Evolutionary conservation across 2,888 invertebrate genomes (phyloP).

Genomic region (Melitaea athalia): DNA sequence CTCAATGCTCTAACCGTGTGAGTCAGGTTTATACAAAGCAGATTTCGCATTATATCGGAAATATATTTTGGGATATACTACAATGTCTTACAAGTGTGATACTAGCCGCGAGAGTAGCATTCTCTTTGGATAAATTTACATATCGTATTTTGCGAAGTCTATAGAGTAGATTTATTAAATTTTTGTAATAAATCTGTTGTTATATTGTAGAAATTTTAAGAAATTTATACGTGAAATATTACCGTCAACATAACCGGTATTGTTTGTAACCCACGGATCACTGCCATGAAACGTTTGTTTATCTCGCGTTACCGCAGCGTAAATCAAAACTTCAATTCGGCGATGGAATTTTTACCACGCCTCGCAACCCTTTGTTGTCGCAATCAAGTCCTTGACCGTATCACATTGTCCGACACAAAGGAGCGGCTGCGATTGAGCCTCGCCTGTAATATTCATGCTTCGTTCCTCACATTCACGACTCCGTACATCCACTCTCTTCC

Average conservation of each 20-base stretch:
- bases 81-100: slow-evolving; percentile 5
- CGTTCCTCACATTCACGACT: slow-evolving; percentile 72
- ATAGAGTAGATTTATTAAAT: neutral
- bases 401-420: slow-evolving; percentile 68
- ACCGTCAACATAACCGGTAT: neutral
- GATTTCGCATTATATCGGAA: slow-evolving; percentile 36
- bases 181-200: neutral
- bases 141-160: neutral
- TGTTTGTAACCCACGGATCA: too few relatives aligned
- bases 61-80: slow-evolving; percentile 15
- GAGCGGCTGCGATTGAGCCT: slow-evolving; percentile 73
- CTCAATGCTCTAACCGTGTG: slow-evolving; percentile 65
- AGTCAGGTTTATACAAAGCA: slow-evolving; percentile 48
- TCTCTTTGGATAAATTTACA: neutral
- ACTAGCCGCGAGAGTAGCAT: slow-evolving; percentile 2
- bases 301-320: slow-evolving; percentile 11
- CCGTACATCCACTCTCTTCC: slow-evolving; percentile 74
- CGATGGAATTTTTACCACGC: slow-evolving; percentile 39
- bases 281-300: neutral
- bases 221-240: too few relatives aligned
- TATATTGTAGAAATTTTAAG: neutral
- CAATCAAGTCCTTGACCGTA: slow-evolving; percentile 78
- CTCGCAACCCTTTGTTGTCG: slow-evolving; percentile 68
- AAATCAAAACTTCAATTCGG: slow-evolving; percentile 35
- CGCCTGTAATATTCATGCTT: slow-evolving; percentile 78